Base-by-base conservation (phyloP, 1,140 invertebrate genomes). In the Muscidifurax raptorellus region DNA sequence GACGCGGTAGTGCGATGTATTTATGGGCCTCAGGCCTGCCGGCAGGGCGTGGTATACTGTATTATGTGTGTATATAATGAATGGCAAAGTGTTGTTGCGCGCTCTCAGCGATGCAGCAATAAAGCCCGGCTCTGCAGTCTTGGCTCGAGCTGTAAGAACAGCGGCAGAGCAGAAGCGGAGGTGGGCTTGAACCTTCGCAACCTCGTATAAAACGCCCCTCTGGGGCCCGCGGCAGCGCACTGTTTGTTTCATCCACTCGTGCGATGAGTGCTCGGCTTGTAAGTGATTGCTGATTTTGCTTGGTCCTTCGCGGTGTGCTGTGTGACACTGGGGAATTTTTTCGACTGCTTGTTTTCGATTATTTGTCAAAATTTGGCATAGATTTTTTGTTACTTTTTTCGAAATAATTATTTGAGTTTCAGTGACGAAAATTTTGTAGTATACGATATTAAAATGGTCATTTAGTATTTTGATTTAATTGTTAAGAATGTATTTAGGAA, bases 181-280 rank as follows among this genome's bases (percentile, higher is more conserved):
- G 80, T 74, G 80, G 80, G 80, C 47, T 28, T 22, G 80, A 82
- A 82, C 80, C 80, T 82, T 88, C 75, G 85, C 84, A 82, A 81
- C 84, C 75, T 82, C 40, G 88, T 92, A 92, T 92, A 92, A 91
- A 92, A 91, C 90, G 89, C 90, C 88, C 90, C 90, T 90, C 90
- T 88, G 89, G 67, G 79, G 71, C n/a, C 71, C 30, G 30, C 47
- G 47, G 12, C 71, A 1, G 80, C 80, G 80, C 80, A 82, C 80
- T 82, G 71, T 82, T 79, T 76, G 12, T 64, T 75, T 66, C 80
- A 72, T 47, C 80, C 80, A 71, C 40, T 82, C 69, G 77, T 40
- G 44, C 32, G 71, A 92, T 92, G 91, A 81, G 80, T 82, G 69
- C 83, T 67, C 67, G 84, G 18, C 40, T 89, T 69, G 91, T 92